Evolutionary conservation across 2,888 invertebrate genomes (phyloP).

Genomic region (Cephus spinipes): DNA sequence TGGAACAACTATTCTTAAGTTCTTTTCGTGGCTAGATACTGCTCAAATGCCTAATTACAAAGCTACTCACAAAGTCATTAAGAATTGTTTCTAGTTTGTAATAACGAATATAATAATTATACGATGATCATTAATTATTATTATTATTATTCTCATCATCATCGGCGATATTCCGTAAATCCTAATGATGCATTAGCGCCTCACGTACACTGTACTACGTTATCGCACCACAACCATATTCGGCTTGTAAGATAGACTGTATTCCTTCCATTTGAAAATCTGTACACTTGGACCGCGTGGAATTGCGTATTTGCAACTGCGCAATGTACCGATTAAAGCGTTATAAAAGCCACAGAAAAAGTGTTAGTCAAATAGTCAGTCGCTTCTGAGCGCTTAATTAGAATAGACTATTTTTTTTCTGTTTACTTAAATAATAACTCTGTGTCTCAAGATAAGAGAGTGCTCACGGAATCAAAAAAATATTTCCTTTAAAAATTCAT

Average conservation of each 20-base stretch:
- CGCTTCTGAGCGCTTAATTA: not conserved
- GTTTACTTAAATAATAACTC: not conserved
- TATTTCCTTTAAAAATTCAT: not conserved
- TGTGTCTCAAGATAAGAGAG: not conserved
- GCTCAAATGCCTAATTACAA: constrained; percentile 63
- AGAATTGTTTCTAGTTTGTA: constrained; percentile 64
- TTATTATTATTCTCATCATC: constrained; percentile 27
- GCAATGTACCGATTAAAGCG: not conserved
- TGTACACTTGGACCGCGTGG: not conserved
- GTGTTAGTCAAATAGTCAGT: not conserved
- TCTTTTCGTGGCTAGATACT: constrained; percentile 54
- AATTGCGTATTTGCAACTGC: not conserved
- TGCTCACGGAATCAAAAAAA: too few relatives aligned
- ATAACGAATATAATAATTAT: constrained; percentile 37
- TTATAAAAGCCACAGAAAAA: not conserved
- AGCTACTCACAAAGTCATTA: constrained; percentile 65
- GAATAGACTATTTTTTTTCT: not conserved
- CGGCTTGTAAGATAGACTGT: constrained; percentile 58
- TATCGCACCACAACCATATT: constrained; percentile 44
- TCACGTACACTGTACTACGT: constrained; percentile 15
- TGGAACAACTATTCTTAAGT: not conserved
- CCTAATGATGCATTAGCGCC: constrained; percentile 20
- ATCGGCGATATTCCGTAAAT: constrained; percentile 11
- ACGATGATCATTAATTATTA: constrained; percentile 26
- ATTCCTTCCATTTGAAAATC: constrained; percentile 50